Conservation (phyloP, 2,113 vertebrate genomes). For the Myrmecobius fasciatus region DNA sequence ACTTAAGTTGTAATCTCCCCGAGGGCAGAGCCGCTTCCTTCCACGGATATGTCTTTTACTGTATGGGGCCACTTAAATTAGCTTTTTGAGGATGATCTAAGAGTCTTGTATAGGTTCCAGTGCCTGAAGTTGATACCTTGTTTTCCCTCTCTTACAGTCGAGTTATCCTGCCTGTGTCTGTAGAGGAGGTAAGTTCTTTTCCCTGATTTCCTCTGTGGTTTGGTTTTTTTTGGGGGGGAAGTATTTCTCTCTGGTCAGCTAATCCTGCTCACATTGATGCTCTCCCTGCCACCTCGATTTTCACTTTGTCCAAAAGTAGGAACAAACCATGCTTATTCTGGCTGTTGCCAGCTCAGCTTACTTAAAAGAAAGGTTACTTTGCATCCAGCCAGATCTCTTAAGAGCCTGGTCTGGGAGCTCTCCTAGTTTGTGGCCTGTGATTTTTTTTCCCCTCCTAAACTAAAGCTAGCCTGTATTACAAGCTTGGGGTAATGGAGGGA, state of each 20-base stretch:
- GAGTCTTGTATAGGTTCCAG: constrained; percentile 9
- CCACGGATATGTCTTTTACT: neutral
- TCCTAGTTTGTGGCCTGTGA: neutral
- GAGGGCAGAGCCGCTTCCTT: neutral
- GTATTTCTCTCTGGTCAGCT: constrained; percentile 5
- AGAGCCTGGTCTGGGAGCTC: neutral
- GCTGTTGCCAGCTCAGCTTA: constrained; percentile 15
- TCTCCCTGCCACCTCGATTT: neutral
- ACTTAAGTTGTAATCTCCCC: neutral
- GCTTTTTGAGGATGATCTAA: constrained; percentile 8
- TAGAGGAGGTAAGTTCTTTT: constrained; percentile 94
- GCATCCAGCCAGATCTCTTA: neutral
- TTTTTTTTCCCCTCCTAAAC: constrained; percentile 9
- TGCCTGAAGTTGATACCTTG: constrained; percentile 66
- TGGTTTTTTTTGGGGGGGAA: constrained; percentile 33
- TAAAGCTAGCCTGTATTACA: neutral
- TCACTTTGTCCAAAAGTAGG: constrained; percentile 43
- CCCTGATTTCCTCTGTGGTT: neutral
- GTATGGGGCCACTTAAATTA: neutral
- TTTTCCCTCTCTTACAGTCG: constrained; percentile 88
- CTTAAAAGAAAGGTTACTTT: neutral
- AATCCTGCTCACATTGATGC: neutral
- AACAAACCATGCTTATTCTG: neutral
- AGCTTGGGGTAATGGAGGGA: neutral
- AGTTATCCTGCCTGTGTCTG: constrained; percentile 97